Conservation (phyloP, 2,113 vertebrate genomes). For the Ammodytes dubius region DNA sequence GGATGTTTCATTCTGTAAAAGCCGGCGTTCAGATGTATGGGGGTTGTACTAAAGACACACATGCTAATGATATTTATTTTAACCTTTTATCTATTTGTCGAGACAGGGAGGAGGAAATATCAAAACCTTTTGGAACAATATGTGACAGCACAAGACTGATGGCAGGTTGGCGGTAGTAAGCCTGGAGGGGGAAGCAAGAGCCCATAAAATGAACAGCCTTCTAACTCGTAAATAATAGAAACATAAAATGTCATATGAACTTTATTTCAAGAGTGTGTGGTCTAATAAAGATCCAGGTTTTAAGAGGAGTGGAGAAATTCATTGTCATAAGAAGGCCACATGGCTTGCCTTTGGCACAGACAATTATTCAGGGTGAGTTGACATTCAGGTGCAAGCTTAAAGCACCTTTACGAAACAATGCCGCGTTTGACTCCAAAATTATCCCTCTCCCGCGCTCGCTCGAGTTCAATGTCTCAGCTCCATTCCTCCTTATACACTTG, state of each 20-base stretch:
- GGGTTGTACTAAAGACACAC: constrained; percentile 61
- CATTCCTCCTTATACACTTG: constrained; percentile 50
- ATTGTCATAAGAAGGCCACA: constrained; percentile 79
- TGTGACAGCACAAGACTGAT: constrained; percentile 73
- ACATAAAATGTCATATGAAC: constrained; percentile 87
- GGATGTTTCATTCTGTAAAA: constrained; percentile 62
- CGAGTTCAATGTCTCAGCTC: constrained; percentile 30
- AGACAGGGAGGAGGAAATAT: constrained; percentile 69
- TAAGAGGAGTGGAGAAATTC: constrained; percentile 82
- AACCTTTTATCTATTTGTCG: constrained; percentile 75
- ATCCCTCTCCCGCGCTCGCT: constrained; percentile 25
- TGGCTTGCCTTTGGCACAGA: constrained; percentile 64
- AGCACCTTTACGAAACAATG: constrained; percentile 72
- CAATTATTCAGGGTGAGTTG: constrained; percentile 71
- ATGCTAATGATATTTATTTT: constrained; percentile 74
- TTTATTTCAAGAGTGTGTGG: constrained; percentile 85
- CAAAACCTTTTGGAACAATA: constrained; percentile 62
- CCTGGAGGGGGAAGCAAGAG: constrained; percentile 70
- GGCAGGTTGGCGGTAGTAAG: constrained; percentile 76
- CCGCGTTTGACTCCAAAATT: constrained; percentile 48
- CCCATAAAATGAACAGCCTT: constrained; percentile 82
- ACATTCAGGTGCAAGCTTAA: constrained; percentile 71
- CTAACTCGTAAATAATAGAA: constrained; percentile 87
- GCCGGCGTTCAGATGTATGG: constrained; percentile 63
- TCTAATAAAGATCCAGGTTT: constrained; percentile 86